Conservation (phyloP, 2,113 vertebrate genomes). For the Polypterus bichir region DNA sequence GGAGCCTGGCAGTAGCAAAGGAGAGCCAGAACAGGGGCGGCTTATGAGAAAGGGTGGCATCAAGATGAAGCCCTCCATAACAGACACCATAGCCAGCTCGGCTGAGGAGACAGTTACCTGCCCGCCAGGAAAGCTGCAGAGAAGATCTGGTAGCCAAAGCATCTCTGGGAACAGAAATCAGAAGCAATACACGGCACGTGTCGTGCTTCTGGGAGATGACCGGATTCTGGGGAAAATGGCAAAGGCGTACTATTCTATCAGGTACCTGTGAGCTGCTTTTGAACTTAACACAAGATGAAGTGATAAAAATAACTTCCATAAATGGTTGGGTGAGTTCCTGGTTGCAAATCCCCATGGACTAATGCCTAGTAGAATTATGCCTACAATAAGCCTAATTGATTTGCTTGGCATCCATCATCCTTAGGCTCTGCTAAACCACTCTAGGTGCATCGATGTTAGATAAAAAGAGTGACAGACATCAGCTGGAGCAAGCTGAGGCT, state of each 20-base stretch:
- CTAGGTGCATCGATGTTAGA: no score
- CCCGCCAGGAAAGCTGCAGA: conserved; percentile 31
- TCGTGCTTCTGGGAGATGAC: conserved; percentile 76
- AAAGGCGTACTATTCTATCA: conserved; percentile 65
- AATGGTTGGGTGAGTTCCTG: no score
- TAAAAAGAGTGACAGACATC: no score
- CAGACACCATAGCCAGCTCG: conserved; percentile 45
- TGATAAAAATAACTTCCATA: no score
- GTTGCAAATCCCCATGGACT: no score
- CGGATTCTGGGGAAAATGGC: conserved; percentile 71
- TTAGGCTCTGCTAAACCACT: no score
- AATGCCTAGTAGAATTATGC: no score
- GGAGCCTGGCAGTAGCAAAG: background rate
- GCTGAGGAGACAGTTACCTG: conserved; percentile 32
- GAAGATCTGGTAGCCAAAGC: conserved; percentile 26
- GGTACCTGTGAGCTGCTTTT: conserved; percentile 38
- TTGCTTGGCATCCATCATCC: no score
- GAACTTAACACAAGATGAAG: no score
- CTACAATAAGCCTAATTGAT: no score
- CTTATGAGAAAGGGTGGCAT: conserved; percentile 66
- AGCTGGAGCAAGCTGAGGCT: no score
- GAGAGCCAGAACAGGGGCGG: conserved; percentile 33
- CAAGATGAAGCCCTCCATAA: conserved; percentile 52
- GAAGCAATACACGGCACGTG: conserved; percentile 62
- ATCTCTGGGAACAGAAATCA: conserved; percentile 41